Base-by-base conservation (phyloP, 2,113 vertebrate species). In the Sigmodon hispidus region DNA sequence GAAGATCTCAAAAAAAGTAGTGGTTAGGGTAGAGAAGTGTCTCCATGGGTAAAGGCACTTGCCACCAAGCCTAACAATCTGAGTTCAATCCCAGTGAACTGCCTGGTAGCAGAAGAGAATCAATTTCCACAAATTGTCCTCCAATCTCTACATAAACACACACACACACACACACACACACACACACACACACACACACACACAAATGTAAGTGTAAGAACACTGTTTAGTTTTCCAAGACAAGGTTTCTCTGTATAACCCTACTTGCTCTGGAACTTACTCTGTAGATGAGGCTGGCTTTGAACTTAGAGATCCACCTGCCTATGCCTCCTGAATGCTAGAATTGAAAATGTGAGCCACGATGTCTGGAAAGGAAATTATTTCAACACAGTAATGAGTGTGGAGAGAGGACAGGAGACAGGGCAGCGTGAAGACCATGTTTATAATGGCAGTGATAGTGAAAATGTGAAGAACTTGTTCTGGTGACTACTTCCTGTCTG, bases 1-100 rank as follows among this genome's bases (percentile, higher is more conserved):
- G 75, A 90, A 77, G 87, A 86, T 19, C 77, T 88, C 61, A 87
- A 61, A 88, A 88, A 65, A 96, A 91, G 61, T 87, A 75, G 31
- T 36, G 43, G 50, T 5, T 16, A 48, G 17, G 29, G 31, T 36
- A 65, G n/a, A 67, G 31, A 11, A 19, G 31, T 67, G 43, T 17
- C 40, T 36, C 83, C 31, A 1, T 1, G 17, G 40, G 8, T 7
- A 48, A 34, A 48, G 59, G 16, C 15, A 19, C 59, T 36, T 67
- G 43, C 19, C 7, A 34, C 61, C 83, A 86, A 86, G 61, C 43
- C 61, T 86, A 31, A 22, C 29, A 34, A 36, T 21, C 43, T 67
- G 31, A 67, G 45, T 86, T 67, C 61, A 36, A 65, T 34, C 43
- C 59, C 61, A 67, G 61, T 34, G 43, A 67, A 13, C 19, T 19